Evolutionary conservation across 1,140 invertebrate species (phyloP).

Genomic region (Nautilus pompilius): DNA sequence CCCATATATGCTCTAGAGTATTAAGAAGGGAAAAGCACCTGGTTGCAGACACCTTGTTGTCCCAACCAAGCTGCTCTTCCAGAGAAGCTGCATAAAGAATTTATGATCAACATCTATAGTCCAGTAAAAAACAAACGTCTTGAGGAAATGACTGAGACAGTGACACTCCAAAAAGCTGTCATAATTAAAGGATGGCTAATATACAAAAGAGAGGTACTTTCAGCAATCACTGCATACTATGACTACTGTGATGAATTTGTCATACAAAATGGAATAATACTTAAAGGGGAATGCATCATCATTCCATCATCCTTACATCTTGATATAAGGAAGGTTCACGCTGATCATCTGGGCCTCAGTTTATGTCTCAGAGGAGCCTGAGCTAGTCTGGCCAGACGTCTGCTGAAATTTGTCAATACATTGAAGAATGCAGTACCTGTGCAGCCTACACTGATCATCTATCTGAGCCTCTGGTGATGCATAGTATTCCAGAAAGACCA

Average conservation of each 20-base stretch:
- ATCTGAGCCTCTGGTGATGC: no score
- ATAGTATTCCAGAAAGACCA: no score
- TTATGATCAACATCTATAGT: neutral
- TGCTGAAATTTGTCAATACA: no score
- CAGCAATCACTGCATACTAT: constrained; percentile 10
- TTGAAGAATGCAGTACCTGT: no score
- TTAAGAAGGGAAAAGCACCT: constrained; percentile 10
- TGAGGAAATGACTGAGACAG: constrained; percentile 1
- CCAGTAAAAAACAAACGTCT: neutral
- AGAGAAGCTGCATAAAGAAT: neutral
- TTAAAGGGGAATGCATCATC: constrained; percentile 18
- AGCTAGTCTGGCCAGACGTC: no score
- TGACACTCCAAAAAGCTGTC: neutral
- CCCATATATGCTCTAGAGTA: constrained; percentile 12
- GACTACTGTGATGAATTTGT: constrained; percentile 19
- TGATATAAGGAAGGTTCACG: constrained; percentile 19
- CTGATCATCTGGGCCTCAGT: constrained; percentile 6
- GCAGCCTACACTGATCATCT: no score
- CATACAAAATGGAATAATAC: constrained; percentile 24
- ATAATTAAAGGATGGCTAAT: constrained; percentile 12
- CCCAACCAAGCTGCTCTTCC: neutral
- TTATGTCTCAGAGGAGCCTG: no score
- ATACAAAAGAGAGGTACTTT: neutral
- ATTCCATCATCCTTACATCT: constrained; percentile 11
- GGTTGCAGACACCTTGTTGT: neutral